phyloP scores from a whole-genome alignment of 2,888 invertebrate species.

The Aphrophora alni region DNA sequence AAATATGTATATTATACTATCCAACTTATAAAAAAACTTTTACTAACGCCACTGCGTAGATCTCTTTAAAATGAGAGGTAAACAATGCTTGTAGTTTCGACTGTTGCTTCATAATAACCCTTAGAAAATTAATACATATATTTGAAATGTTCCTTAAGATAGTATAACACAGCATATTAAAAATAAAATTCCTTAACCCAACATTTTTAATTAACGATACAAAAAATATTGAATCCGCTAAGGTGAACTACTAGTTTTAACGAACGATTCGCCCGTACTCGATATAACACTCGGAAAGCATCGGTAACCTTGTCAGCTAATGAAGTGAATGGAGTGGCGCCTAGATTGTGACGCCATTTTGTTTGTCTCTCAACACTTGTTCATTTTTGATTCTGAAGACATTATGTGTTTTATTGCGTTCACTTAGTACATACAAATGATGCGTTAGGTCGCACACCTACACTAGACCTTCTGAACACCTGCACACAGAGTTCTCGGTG shows the following conservation, averaged over 20 bases:
- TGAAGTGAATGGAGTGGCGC: background rate
- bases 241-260: too few species aligned
- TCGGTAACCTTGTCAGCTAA: background rate
- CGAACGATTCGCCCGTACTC: too few species aligned
- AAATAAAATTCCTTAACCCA: background rate
- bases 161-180: background rate
- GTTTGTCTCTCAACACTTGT: background rate
- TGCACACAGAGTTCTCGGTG: background rate
- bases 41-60: too few species aligned
- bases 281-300: too few species aligned
- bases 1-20: too few species aligned
- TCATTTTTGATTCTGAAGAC: background rate
- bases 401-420: background rate
- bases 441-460: background rate
- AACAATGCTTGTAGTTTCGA: too few species aligned
- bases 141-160: background rate
- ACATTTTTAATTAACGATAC: background rate
- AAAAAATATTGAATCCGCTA: background rate
- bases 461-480: background rate
- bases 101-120: too few species aligned
- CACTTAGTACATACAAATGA: background rate
- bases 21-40: too few species aligned
- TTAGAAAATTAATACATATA: background rate
- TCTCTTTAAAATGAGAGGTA: too few species aligned
- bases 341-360: background rate